Conservation (phyloP, 2,888 invertebrate species). For the Holacanthella duospinosa region DNA sequence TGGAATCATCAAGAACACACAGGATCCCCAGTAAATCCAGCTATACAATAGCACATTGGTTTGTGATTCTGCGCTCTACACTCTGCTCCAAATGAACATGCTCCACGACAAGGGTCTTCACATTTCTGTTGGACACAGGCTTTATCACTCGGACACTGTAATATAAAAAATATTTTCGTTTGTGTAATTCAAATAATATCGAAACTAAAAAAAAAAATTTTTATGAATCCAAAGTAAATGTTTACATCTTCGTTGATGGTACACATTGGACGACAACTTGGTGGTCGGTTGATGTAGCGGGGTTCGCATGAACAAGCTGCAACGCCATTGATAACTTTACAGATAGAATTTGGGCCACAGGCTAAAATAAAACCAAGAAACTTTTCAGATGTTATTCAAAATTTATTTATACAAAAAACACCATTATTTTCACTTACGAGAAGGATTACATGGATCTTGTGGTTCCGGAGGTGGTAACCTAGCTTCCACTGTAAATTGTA, state of each 20-base stretch:
- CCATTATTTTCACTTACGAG: constrained; percentile 40
- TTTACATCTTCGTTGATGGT: constrained; percentile 47
- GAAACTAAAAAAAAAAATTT: too few species aligned
- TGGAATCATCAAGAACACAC: constrained; percentile 45
- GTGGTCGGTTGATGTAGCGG: constrained; percentile 52
- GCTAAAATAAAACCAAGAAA: constrained; percentile 43
- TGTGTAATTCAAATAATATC: too few species aligned
- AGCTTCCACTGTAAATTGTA: neutral
- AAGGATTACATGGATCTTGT: neutral
- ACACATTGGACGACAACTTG: constrained; percentile 55
- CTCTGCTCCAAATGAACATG: constrained; percentile 60
- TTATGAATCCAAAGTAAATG: too few species aligned
- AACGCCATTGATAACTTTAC: constrained; percentile 30
- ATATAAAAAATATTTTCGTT: too few species aligned
- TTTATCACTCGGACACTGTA: constrained; percentile 66
- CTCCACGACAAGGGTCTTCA: constrained; percentile 62
- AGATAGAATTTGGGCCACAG: constrained; percentile 56
- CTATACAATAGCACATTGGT: constrained; percentile 57
- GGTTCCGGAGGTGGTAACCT: neutral
- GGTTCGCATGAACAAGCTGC: constrained; percentile 59
- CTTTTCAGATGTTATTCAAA: constrained; percentile 55
- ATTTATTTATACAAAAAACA: too few species aligned
- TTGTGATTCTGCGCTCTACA: constrained; percentile 66
- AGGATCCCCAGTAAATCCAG: constrained; percentile 60
- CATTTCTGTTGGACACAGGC: constrained; percentile 79